phyloP scores from a whole-genome alignment of 1,140 invertebrate genomes.

The Drosophila triauraria region DNA sequence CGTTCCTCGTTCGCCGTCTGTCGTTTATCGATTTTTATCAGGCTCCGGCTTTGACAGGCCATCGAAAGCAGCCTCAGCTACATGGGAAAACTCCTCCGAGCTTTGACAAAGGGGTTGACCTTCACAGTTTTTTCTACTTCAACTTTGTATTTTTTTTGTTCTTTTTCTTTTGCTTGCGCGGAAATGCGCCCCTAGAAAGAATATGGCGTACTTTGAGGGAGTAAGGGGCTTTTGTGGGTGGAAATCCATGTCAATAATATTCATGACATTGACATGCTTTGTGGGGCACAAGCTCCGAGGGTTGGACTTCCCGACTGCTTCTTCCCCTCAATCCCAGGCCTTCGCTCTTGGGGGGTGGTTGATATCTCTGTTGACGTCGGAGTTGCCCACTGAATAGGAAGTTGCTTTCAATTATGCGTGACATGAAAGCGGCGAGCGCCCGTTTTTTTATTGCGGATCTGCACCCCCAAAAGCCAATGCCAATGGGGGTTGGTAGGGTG shows the following conservation, averaged over 20 bases:
- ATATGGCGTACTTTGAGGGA: constrained; percentile 47
- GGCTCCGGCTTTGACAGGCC: constrained; percentile 67
- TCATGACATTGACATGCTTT: constrained; percentile 81
- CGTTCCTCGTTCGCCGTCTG: constrained; percentile 43
- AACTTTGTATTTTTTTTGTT: constrained; percentile 5
- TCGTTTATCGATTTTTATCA: constrained; percentile 75
- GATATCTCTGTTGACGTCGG: constrained; percentile 5
- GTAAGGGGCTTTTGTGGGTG: constrained; percentile 20
- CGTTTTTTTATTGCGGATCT: constrained; percentile 25
- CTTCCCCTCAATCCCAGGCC: neutral
- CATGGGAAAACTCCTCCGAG: constrained; percentile 25
- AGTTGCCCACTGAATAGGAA: constrained; percentile 66
- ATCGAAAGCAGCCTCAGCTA: constrained; percentile 44
- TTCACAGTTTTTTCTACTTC: constrained; percentile 41
- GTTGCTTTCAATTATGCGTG: constrained; percentile 74
- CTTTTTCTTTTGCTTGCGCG: constrained; percentile 28
- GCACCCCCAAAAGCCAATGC: constrained; percentile 15
- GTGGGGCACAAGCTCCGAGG: constrained; percentile 54
- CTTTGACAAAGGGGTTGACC: constrained; percentile 70
- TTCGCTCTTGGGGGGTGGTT: constrained; percentile 46
- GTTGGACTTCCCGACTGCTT: constrained; percentile 7
- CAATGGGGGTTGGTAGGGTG: constrained; percentile 40
- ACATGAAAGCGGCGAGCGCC: constrained; percentile 59
- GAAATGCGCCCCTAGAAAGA: constrained; percentile 50
- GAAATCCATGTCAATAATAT: constrained; percentile 81